phyloP scores from a whole-genome alignment of 2,113 vertebrate genomes.

The Nanorana parkeri region DNA sequence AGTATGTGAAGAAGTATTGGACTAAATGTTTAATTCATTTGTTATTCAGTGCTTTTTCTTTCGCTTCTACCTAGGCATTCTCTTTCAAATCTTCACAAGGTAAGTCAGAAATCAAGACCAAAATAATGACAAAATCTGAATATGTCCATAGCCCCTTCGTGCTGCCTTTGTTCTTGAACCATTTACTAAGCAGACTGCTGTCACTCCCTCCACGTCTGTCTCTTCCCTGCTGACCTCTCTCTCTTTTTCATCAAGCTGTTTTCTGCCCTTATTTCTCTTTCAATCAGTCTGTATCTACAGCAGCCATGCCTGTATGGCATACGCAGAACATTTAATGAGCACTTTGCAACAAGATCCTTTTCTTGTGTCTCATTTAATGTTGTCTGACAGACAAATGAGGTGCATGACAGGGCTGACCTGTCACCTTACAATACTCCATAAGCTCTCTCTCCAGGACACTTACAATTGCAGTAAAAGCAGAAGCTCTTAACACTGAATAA shows the following conservation, averaged over 20 bases:
- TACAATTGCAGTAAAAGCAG: constrained; percentile 4
- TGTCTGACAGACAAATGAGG: constrained; percentile 48
- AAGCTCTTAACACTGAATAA: neutral
- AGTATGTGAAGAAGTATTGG: too few relatives aligned
- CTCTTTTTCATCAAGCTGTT: constrained; percentile 40
- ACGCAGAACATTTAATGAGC: constrained; percentile 57
- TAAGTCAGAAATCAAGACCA: neutral
- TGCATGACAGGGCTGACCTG: constrained; percentile 34
- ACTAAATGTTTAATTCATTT: too few relatives aligned
- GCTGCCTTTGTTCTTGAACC: neutral
- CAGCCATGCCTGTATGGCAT: constrained; percentile 39
- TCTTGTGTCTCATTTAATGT: constrained; percentile 39
- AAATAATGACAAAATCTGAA: constrained; percentile 15
- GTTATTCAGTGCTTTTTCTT: neutral
- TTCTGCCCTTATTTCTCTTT: constrained; percentile 50
- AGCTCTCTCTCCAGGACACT: constrained; percentile 38
- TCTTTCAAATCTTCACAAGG: neutral
- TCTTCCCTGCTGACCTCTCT: constrained; percentile 21
- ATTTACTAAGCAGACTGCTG: constrained; percentile 5
- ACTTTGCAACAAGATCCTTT: constrained; percentile 7
- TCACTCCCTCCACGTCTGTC: neutral
- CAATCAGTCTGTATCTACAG: constrained; percentile 25
- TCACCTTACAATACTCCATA: constrained; percentile 19
- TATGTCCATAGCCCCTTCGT: neutral
- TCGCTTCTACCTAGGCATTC: neutral